Evolutionary conservation across 2,888 invertebrate species (phyloP), one percentile per base, ranked within the genome.

Genomic region (Myopa tessellatipennis): DNA sequence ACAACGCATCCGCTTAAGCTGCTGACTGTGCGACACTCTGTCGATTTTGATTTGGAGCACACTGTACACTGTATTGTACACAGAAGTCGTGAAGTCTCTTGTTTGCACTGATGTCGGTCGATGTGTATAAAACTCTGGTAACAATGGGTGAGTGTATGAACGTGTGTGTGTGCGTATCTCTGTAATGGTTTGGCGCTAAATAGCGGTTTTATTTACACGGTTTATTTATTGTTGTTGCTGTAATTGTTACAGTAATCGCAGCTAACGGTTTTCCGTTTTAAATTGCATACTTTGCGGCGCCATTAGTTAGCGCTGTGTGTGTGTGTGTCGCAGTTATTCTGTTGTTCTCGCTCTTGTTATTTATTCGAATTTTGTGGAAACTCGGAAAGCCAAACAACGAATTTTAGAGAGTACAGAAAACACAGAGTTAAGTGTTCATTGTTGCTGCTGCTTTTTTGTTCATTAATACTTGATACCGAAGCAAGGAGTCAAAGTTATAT

Each of bases 281-380:
- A 70, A 70, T 70, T 70, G 52, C 70, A 70, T 70, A 70, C 70
- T 70, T 70, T 70, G 70, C 36, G 70, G 70, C 18, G 50, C 34
- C 55, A 55, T 60, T 72, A 50, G 70, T 70, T 70, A 1, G n/a
- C n/a, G 16, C 55, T 55, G 1, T 50, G 50, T 50, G 50, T 50
- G 50, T 50, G 50, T 50, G 50, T 50, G 50, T 50, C 2, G 45
- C 45, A 55, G 55, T 5, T 14, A 55, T 55, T 45, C 45, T 45
- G 16, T 5, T 55, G 16, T 55, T 55, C 4, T 4, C 55, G 12
- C 4, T 55, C 10, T 55, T n/a, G 55, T 55, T 45, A 45, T 45
- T 55, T 55, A 55, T 55, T 14, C 5, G 16, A 55, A 55, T 55
- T 55, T 55, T 55, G 55, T 55, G 55, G 16, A 14, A 55, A 55